Conservation (phyloP, 2,113 vertebrate genomes). For the Pleuronectes platessa region DNA sequence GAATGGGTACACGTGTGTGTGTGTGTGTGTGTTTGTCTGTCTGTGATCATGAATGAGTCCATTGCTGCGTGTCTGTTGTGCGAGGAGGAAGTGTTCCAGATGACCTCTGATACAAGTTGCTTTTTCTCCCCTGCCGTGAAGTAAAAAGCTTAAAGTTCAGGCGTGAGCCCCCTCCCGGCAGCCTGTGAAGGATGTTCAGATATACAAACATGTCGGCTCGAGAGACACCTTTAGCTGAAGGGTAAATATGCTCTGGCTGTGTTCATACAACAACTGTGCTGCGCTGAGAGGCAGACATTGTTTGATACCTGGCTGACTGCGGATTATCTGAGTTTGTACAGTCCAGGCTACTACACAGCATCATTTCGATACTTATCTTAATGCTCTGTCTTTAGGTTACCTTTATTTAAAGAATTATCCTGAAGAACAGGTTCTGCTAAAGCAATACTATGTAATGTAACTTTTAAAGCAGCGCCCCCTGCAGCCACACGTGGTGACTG, state of each 20-base stretch:
- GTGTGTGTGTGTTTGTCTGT: not conserved
- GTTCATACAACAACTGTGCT: conserved; percentile 62
- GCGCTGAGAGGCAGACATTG: conserved; percentile 39
- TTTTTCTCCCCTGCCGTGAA: conserved; percentile 56
- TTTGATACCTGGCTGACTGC: conserved; percentile 56
- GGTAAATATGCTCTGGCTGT: conserved; percentile 69
- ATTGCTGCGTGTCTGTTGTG: conserved; percentile 30
- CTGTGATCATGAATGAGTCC: conserved; percentile 23
- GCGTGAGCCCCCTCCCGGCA: conserved; percentile 57
- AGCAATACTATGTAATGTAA: not conserved
- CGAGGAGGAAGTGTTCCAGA: conserved; percentile 43
- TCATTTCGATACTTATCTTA: conserved; percentile 53
- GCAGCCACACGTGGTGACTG: too few species aligned
- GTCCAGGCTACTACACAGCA: conserved; percentile 23
- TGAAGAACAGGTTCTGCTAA: conserved; percentile 7
- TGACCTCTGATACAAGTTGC: conserved; percentile 59
- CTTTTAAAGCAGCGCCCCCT: too few species aligned
- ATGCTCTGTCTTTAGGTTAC: conserved; percentile 39
- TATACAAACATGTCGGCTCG: conserved; percentile 66
- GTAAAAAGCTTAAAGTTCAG: conserved; percentile 69
- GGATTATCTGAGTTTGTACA: conserved; percentile 37
- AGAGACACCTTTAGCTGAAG: conserved; percentile 73
- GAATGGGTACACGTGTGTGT: not conserved
- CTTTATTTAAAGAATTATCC: conserved; percentile 48
- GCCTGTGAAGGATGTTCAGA: conserved; percentile 68